Base-by-base conservation (phyloP, 2,888 invertebrate species). In the Entomobrya proxima region DNA sequence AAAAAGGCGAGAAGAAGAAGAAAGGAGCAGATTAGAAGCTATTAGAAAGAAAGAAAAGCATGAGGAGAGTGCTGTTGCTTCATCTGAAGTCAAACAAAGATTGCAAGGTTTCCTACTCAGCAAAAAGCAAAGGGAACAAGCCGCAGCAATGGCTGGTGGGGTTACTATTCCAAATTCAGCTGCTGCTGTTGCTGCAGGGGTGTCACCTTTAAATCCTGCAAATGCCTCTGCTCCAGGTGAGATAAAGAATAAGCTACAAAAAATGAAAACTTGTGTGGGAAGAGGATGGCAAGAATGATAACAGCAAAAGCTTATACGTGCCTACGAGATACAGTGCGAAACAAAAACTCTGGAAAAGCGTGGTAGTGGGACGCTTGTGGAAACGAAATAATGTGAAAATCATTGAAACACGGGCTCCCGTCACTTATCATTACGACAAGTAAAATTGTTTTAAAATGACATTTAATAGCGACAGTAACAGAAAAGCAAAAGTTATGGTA, bases 61-160 rank as follows among this genome's bases (percentile, higher is more conserved):
- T 91, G 97, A 98, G 92, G 97, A 97, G 93, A 98, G 98, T 93
- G 98, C 98, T 82, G 96, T 98, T 91, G 98, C 98, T 89, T 98
- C 98, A 89, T 95, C 96, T 27, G 98, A 98, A 93, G 98, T 98
- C 91, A 98, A 98, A 92, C 97, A 97, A 93, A 96, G 97, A 91
- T 93, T 98, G 91, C 93, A 96, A 95, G 95, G 95, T 91, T 96
- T 96, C 92, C 93, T 96, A 88, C 94, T 97, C 92, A 96, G 95
- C 92, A 95, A 95, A 91, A 95, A 95, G 91, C 95, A 96, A 91
- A 90, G 92, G 44, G 95, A 95, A 90, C 95, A 95, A 78, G 95
- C 95, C 0, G 95, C 94, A 61, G 91, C 91, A 27, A 92, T 92
- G 30, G 95, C 92, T 2, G 92, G 92, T 18, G 92, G 69, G 27